phyloP scores from a whole-genome alignment of 2,113 vertebrate genomes.

The Ceuthmochares aereus region DNA sequence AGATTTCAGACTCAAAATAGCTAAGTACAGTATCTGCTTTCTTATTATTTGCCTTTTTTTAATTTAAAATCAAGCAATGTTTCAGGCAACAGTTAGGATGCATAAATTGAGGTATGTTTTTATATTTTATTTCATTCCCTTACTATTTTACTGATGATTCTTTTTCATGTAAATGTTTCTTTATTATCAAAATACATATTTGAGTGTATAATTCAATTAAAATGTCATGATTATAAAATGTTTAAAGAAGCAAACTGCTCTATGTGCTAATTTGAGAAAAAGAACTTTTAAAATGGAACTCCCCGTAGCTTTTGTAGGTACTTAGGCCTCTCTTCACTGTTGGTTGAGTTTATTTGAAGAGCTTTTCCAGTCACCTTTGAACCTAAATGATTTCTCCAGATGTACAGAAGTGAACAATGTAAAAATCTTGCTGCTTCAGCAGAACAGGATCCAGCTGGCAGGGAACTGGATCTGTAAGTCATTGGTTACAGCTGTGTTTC shows the following conservation, averaged over 20 bases:
- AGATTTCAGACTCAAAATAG: constrained; percentile 26
- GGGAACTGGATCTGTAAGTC: constrained; percentile 86
- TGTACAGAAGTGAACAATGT: constrained; percentile 88
- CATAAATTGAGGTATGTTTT: background rate
- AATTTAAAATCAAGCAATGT: background rate
- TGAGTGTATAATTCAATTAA: constrained; percentile 58
- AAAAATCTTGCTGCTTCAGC: constrained; percentile 93
- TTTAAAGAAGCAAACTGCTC: constrained; percentile 9
- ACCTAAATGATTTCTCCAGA: constrained; percentile 91
- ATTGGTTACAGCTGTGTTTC: constrained; percentile 96
- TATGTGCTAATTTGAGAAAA: constrained; percentile 43
- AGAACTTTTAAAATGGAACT: constrained; percentile 36
- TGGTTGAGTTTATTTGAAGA: constrained; percentile 89
- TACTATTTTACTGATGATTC: background rate
- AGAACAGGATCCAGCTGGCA: constrained; percentile 91
- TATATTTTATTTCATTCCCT: background rate
- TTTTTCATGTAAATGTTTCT: constrained; percentile 10
- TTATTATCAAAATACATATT: constrained; percentile 11
- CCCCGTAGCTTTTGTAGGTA: constrained; percentile 62
- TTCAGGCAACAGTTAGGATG: background rate
- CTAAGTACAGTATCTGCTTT: background rate
- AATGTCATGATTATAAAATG: constrained; percentile 38
- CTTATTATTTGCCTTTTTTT: background rate
- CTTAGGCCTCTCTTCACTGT: constrained; percentile 71
- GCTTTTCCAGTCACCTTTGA: constrained; percentile 87